phyloP scores from a whole-genome alignment of 1,140 invertebrate species.

The Sycophila sp. region DNA sequence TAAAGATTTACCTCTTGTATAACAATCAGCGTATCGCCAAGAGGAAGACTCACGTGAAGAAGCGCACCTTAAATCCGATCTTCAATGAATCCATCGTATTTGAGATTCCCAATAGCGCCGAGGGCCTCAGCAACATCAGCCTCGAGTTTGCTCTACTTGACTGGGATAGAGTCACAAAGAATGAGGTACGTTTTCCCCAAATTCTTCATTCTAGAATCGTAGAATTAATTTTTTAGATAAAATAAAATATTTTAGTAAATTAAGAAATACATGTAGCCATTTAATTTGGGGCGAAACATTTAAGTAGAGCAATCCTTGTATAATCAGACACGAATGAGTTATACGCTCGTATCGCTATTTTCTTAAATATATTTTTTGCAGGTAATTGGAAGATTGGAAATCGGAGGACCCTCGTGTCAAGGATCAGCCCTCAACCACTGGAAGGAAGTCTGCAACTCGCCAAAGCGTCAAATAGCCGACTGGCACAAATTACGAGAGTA shows the following conservation, averaged over 20 bases:
- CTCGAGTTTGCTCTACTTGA: slow-evolving; percentile 94
- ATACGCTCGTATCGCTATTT: too few relatives aligned
- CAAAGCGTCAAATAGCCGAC: slow-evolving; percentile 96
- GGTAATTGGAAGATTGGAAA: slow-evolving; percentile 93
- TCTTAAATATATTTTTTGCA: slow-evolving; percentile 52
- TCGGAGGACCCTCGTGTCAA: slow-evolving; percentile 82
- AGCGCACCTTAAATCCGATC: slow-evolving; percentile 95
- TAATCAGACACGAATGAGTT: too few relatives aligned
- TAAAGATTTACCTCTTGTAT: slow-evolving; percentile 96
- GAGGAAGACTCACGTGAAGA: slow-evolving; percentile 99
- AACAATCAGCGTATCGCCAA: slow-evolving; percentile 98
- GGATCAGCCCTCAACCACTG: slow-evolving; percentile 91
- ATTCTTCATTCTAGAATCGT: background rate
- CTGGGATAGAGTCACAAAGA: slow-evolving; percentile 97
- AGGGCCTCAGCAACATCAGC: slow-evolving; percentile 88
- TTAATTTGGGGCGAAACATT: too few relatives aligned
- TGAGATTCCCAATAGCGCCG: slow-evolving; percentile 80
- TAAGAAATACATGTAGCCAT: too few relatives aligned
- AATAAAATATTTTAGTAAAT: slow-evolving; percentile 22
- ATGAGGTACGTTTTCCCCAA: slow-evolving; percentile 76
- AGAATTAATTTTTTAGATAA: slow-evolving; percentile 18
- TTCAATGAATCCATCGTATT: slow-evolving; percentile 98
- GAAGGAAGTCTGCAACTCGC: slow-evolving; percentile 95
- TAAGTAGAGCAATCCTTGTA: too few relatives aligned
- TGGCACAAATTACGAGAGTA: slow-evolving; percentile 97